Percentiles rank a stretch among this genome's conserved stretches.
phyloP scores from a whole-genome alignment of 1,140 invertebrate species.

The Nasonia giraulti region DNA sequence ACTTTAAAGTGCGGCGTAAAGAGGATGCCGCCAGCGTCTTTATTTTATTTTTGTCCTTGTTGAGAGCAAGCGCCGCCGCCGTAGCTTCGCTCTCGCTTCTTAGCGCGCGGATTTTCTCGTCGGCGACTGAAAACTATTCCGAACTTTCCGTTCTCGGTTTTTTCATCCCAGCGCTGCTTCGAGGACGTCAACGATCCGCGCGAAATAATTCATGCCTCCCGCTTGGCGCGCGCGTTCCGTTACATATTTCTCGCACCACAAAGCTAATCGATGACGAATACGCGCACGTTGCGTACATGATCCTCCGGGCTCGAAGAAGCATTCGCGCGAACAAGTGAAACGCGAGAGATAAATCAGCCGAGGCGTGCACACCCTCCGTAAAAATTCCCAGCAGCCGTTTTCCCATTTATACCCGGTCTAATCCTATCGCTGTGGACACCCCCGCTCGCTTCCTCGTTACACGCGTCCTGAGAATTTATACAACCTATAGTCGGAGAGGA shows the following conservation, averaged over 20 bases:
- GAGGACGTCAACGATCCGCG: no score
- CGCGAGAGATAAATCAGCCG: conserved; percentile 28
- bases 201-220: no score
- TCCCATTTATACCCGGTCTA: neutral
- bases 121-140: neutral
- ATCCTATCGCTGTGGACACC: conserved; percentile 49
- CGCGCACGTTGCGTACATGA: no score
- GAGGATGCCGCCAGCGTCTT: neutral
- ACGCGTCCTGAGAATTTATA: conserved; percentile 23
- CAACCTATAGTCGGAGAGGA: neutral
- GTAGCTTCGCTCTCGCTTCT: neutral
- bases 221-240: no score
- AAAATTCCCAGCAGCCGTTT: conserved; percentile 21
- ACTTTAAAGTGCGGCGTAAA: conserved; percentile 12
- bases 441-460: conserved; percentile 36
- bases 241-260: neutral
- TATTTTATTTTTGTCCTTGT: neutral
- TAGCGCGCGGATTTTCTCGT: neutral
- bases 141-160: neutral
- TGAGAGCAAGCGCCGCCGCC: neutral
- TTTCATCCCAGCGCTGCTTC: neutral
- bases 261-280: neutral
- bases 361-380: neutral
- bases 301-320: neutral
- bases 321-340: neutral